Conservation (phyloP, 2,888 invertebrate species). For the Zygothrica quintamaculata region DNA sequence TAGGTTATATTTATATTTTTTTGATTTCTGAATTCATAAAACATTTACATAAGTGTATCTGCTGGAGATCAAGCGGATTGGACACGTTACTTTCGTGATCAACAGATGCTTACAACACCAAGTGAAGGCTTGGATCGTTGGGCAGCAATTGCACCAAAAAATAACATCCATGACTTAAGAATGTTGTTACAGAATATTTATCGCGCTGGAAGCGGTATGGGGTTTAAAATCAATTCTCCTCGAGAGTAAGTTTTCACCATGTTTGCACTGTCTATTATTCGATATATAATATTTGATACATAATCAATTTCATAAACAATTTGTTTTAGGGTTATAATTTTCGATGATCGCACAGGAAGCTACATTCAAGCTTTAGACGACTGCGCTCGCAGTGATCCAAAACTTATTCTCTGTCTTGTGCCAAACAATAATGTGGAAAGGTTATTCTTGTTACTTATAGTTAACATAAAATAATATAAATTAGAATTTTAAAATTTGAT, state of each 20-base stretch:
- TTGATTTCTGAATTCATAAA: neutral
- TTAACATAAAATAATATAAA: neutral
- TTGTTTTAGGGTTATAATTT: slow-evolving; percentile 67
- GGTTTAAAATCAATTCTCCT: slow-evolving; percentile 84
- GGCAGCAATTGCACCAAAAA: slow-evolving; percentile 83
- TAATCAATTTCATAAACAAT: too few relatives aligned
- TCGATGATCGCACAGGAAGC: slow-evolving; percentile 87
- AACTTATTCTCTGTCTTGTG: slow-evolving; percentile 89
- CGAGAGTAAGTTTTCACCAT: slow-evolving; percentile 70
- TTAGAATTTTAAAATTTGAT: slow-evolving; percentile 1
- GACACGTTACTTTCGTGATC: slow-evolving; percentile 88
- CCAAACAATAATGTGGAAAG: slow-evolving; percentile 90
- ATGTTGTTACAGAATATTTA: slow-evolving; percentile 79
- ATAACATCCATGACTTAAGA: slow-evolving; percentile 69
- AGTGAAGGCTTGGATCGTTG: slow-evolving; percentile 83
- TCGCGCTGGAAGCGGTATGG: slow-evolving; percentile 85
- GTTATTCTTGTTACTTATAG: slow-evolving; percentile 51
- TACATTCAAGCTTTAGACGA: slow-evolving; percentile 88
- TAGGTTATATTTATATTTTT: neutral
- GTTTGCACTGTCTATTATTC: too few relatives aligned
- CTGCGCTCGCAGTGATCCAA: slow-evolving; percentile 86
- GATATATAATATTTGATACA: too few relatives aligned
- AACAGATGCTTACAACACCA: slow-evolving; percentile 84
- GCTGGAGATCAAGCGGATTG: slow-evolving; percentile 90
- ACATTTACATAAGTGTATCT: too few relatives aligned